A percentile compares a stretch with the other conserved stretches of the same genome.
phyloP scores from a whole-genome alignment of 2,888 invertebrate genomes.

The Dryocosmus kuriphilus region DNA sequence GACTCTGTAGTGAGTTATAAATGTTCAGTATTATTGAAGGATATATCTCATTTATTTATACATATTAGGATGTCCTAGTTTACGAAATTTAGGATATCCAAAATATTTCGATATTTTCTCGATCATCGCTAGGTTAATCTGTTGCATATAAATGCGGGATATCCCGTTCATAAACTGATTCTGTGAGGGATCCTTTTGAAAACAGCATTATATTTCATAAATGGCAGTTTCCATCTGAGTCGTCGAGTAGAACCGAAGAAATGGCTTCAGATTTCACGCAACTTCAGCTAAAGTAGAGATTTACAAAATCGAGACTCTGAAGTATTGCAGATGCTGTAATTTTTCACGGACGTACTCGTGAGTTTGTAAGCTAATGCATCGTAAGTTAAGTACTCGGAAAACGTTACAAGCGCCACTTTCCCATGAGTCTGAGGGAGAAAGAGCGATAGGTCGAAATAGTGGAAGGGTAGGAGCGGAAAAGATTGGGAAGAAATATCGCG shows the following conservation, averaged over 20 bases:
- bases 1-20: too few relatives aligned
- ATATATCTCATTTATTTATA: background rate
- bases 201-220: background rate
- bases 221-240: background rate
- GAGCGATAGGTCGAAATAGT: background rate
- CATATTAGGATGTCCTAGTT: too few relatives aligned
- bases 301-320: background rate
- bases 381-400: conserved; percentile 32
- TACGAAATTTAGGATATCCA: too few relatives aligned
- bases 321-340: conserved; percentile 1
- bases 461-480: conserved; percentile 12
- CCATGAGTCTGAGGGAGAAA: conserved; percentile 23
- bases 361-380: conserved; percentile 19
- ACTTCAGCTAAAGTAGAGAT: conserved; percentile 18
- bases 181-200: background rate
- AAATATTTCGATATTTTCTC: background rate
- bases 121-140: background rate
- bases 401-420: conserved; percentile 21
- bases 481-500: conserved; percentile 53
- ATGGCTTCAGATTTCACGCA: background rate
- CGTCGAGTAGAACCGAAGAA: background rate
- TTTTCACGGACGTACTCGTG: conserved; percentile 29
- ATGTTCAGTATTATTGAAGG: too few relatives aligned
- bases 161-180: background rate
- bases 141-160: background rate